These are phyloP conservation scores for Proteles cristata DNA, from an alignment of 2,113 vertebrate genomes.

Conservation along the genomic window DNA sequence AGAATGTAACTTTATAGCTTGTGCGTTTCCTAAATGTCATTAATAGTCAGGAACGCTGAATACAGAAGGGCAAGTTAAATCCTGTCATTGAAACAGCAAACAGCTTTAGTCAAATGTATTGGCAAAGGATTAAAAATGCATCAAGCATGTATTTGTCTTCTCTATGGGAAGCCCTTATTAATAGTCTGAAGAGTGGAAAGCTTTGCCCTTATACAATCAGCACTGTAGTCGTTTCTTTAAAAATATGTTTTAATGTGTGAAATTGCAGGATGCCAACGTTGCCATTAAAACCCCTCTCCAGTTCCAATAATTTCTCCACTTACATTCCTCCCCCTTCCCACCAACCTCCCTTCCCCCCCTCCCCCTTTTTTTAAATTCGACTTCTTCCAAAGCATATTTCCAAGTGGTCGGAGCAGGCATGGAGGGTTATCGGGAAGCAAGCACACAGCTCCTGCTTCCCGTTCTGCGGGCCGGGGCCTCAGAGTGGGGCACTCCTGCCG, in stretches of 20 bases:
- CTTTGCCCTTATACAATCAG: constrained; percentile 88
- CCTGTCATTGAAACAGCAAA: constrained; percentile 92
- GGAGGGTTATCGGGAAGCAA: constrained; percentile 70
- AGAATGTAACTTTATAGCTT: constrained; percentile 78
- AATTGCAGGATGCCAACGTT: constrained; percentile 88
- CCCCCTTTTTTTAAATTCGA: neutral
- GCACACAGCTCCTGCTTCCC: neutral
- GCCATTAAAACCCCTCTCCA: constrained; percentile 87
- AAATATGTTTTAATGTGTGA: constrained; percentile 90
- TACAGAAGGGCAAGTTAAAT: constrained; percentile 90
- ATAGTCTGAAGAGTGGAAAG: constrained; percentile 90
- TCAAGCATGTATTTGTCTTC: constrained; percentile 92
- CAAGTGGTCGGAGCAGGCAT: constrained; percentile 81
- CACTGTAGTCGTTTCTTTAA: constrained; percentile 72
- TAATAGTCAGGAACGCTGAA: constrained; percentile 87
- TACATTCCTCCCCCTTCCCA: constrained; percentile 73
- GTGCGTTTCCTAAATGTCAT: constrained; percentile 85
- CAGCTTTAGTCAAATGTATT: constrained; percentile 92
- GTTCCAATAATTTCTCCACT: constrained; percentile 87
- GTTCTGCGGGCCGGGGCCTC: fast-evolving
- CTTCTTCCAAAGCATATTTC: constrained; percentile 81
- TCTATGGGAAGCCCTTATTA: constrained; percentile 91
- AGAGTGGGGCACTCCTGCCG: fast-evolving
- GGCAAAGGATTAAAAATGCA: constrained; percentile 92
- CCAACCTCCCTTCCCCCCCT: neutral